phyloP scores from a whole-genome alignment of 2,888 invertebrate genomes.

The Boloria euphrosyne region DNA sequence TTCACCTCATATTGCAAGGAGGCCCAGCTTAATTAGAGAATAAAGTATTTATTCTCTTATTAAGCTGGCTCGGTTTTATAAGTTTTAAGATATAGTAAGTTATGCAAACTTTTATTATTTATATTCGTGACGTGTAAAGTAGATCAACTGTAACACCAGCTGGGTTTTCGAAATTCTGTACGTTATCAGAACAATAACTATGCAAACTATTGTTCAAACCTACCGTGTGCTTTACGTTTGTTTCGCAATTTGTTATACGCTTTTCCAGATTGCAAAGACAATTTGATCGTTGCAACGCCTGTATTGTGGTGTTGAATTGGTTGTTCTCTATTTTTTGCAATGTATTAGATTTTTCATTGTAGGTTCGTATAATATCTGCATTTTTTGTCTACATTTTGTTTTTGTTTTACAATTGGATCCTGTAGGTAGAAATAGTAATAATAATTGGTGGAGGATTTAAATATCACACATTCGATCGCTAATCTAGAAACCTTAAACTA shows the following conservation, averaged over 20 bases:
- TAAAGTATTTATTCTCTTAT: too few relatives aligned
- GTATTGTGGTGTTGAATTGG: constrained; percentile 26
- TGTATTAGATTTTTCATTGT: not conserved
- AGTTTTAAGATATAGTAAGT: too few relatives aligned
- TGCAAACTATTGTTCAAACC: constrained; percentile 38
- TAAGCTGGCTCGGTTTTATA: too few relatives aligned
- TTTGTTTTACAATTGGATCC: too few relatives aligned
- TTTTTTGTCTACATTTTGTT: not conserved
- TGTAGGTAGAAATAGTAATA: too few relatives aligned
- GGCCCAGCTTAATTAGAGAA: not conserved
- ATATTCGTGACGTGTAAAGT: constrained; percentile 22
- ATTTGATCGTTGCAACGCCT: constrained; percentile 24
- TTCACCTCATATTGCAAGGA: not conserved
- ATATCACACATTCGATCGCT: not conserved
- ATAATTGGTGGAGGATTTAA: too few relatives aligned
- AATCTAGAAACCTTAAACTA: not conserved
- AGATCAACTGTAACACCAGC: constrained; percentile 25
- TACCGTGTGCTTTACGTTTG: constrained; percentile 34
- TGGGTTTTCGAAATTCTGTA: constrained; percentile 24
- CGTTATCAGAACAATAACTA: constrained; percentile 37
- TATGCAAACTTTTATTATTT: too few relatives aligned
- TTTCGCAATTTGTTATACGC: constrained; percentile 38
- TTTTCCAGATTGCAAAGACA: constrained; percentile 25
- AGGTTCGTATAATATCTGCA: not conserved
- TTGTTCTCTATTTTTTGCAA: constrained; percentile 6